These are phyloP conservation scores for Pterobdella sp. DNA, from an alignment of 2,888 invertebrate genomes.

Conservation along the genomic window DNA sequence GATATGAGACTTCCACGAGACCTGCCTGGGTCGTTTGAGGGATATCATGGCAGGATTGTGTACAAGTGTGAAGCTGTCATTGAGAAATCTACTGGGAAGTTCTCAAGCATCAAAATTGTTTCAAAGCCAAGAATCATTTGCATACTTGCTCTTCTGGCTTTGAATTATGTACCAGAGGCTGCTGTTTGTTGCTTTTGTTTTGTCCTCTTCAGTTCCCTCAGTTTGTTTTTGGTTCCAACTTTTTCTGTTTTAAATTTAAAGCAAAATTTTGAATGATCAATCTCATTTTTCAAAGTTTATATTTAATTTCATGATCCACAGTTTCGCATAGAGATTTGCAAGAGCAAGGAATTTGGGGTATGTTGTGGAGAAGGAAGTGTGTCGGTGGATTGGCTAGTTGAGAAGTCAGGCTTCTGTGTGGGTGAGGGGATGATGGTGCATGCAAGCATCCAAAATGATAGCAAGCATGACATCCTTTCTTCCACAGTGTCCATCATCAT, in stretches of 20 bases:
- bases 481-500: slow-evolving; percentile 37
- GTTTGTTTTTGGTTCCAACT: too few relatives aligned
- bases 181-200: slow-evolving; percentile 31
- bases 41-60: slow-evolving; percentile 44
- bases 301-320: too few relatives aligned
- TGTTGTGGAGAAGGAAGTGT: slow-evolving; percentile 44
- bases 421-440: slow-evolving; percentile 46
- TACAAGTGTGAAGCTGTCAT: slow-evolving; percentile 41
- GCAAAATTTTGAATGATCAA: too few relatives aligned
- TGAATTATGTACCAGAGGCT: slow-evolving; percentile 39
- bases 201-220: background rate
- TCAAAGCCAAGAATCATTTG: slow-evolving; percentile 45
- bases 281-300: too few relatives aligned
- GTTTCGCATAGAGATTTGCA: slow-evolving; percentile 37
- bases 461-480: slow-evolving; percentile 51
- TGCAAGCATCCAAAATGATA: slow-evolving; percentile 45
- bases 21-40: slow-evolving; percentile 49
- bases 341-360: slow-evolving; percentile 41
- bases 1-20: slow-evolving; percentile 46
- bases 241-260: too few relatives aligned
- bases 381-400: slow-evolving; percentile 40
- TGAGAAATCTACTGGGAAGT: slow-evolving; percentile 33
- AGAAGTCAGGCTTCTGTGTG: slow-evolving; percentile 45
- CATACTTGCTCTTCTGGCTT: slow-evolving; percentile 40
- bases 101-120: slow-evolving; percentile 39